These are phyloP conservation scores for Styela plicata DNA, from an alignment of 23 tunicate species.

Conservation along the genomic window DNA sequence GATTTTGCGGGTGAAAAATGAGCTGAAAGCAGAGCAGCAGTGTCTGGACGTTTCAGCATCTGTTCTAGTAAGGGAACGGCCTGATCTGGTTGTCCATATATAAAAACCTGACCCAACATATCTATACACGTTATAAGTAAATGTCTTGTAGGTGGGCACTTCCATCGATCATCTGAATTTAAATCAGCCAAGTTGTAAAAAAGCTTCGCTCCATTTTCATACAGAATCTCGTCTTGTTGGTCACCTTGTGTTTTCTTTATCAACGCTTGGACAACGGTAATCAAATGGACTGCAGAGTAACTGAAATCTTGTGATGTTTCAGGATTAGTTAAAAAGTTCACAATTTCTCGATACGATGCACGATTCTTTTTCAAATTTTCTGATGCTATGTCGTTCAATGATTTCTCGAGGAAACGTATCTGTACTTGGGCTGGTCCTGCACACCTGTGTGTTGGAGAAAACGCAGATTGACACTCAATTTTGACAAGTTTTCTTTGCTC, in stretches of 20 bases:
- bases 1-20: constrained; percentile 79
- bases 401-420: constrained; percentile 45
- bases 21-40: constrained; percentile 69
- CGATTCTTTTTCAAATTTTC: constrained; percentile 66
- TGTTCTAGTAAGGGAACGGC: constrained; percentile 68
- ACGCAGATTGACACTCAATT: constrained; percentile 74
- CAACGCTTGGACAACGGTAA: constrained; percentile 51
- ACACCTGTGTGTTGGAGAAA: constrained; percentile 73
- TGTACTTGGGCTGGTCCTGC: constrained; percentile 74
- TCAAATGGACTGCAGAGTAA: constrained; percentile 64
- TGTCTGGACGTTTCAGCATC: constrained; percentile 61
- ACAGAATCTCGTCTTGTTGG: not conserved
- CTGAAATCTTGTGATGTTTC: constrained; percentile 38
- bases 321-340: not conserved
- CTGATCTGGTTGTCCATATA: constrained; percentile 37
- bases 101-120: constrained; percentile 65
- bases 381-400: constrained; percentile 39
- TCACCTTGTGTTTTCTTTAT: constrained; percentile 19
- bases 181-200: constrained; percentile 66
- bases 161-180: constrained; percentile 56
- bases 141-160: constrained; percentile 56
- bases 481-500: constrained; percentile 37
- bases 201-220: constrained; percentile 39
- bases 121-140: constrained; percentile 53
- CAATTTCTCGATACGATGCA: constrained; percentile 9